Conservation (phyloP, 2,888 invertebrate genomes). For the Macropis europaea region DNA sequence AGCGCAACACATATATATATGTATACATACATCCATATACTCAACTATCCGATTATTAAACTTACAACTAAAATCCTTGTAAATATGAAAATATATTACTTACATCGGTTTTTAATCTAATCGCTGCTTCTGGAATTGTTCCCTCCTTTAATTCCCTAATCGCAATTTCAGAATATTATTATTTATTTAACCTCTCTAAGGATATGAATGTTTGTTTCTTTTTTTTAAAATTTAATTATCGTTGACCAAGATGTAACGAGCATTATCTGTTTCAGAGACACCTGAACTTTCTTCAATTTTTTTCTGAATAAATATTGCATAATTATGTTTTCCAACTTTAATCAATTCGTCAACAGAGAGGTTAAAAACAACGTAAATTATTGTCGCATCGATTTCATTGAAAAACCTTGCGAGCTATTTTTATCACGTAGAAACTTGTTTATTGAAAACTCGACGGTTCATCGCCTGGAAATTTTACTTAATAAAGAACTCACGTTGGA, state of each 20-base stretch:
- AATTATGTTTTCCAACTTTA: no score
- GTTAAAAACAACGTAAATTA: background rate
- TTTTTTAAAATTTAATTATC: no score
- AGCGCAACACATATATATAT: constrained; percentile 52
- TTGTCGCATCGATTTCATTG: constrained; percentile 1
- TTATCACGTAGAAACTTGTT: background rate
- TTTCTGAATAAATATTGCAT: background rate
- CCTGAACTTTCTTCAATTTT: background rate
- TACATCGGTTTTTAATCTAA: constrained; percentile 66
- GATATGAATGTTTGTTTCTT: no score
- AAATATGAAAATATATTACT: constrained; percentile 69
- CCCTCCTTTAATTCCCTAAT: constrained; percentile 24
- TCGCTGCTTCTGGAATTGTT: constrained; percentile 41
- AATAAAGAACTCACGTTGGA: background rate
- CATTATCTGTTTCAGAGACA: no score
- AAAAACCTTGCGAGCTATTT: background rate
- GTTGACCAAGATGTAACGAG: no score
- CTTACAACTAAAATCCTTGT: constrained; percentile 63
- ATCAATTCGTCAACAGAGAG: no score
- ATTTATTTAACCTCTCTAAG: no score
- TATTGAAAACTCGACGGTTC: no score
- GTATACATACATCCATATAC: constrained; percentile 55
- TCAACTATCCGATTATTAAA: constrained; percentile 55
- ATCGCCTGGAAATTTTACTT: background rate
- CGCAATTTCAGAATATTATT: background rate